These are phyloP conservation scores for Dynastes hyllus DNA, from an alignment of 2,888 invertebrate species.

Conservation along the genomic window DNA sequence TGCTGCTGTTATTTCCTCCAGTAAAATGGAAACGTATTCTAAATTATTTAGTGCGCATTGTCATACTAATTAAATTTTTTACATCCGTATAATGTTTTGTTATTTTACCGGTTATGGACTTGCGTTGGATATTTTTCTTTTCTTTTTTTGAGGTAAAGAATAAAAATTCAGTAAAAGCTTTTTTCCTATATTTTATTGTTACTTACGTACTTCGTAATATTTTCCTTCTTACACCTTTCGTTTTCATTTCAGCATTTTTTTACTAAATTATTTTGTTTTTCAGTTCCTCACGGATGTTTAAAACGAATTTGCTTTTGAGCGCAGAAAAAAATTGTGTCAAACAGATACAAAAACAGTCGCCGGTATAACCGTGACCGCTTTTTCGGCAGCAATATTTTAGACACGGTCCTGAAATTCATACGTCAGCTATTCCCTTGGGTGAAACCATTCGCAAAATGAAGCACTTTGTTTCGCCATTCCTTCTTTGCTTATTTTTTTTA, in stretches of 20 bases:
- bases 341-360: constrained; percentile 28
- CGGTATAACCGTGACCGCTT: constrained; percentile 13
- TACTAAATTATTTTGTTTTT: not conserved
- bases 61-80: no score
- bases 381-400: constrained; percentile 34
- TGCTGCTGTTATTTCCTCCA: no score
- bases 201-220: no score
- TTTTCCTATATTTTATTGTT: no score
- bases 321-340: constrained; percentile 16
- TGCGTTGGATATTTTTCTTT: no score
- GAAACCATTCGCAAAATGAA: constrained; percentile 40
- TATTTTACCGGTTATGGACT: no score
- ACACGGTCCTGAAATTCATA: constrained; percentile 42
- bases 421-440: constrained; percentile 33
- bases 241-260: not conserved
- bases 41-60: no score
- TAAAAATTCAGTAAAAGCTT: no score
- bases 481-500: constrained; percentile 28
- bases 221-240: not conserved
- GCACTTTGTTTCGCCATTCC: constrained; percentile 37
- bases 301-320: constrained; percentile 31
- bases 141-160: no score
- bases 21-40: no score
- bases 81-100: no score
- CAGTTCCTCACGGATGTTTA: not conserved